Conservation (phyloP, 2,113 vertebrate species). For the Peromyscus maniculatus region DNA sequence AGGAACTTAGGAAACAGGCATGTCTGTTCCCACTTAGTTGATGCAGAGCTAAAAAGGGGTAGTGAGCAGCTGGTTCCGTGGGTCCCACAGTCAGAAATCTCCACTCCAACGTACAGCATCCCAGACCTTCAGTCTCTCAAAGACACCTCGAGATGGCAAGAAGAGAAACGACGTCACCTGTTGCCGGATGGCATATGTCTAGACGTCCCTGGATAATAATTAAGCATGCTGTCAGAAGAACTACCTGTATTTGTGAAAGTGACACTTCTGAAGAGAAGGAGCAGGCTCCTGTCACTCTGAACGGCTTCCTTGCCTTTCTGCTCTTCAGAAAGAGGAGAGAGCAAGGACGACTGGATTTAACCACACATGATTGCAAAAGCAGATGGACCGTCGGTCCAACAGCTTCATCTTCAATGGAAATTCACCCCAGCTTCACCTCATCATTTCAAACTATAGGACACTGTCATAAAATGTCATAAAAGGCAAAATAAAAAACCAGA, state of each 20-base stretch:
- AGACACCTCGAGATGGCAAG: not conserved
- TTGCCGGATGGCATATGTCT: not conserved
- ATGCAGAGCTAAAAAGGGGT: not conserved
- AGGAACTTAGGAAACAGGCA: not conserved
- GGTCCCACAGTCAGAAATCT: not conserved
- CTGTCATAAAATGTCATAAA: not conserved
- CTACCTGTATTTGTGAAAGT: not conserved
- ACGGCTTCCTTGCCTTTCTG: not conserved
- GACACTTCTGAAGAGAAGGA: not conserved
- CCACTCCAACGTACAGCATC: not conserved
- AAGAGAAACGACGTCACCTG: not conserved
- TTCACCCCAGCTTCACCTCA: not conserved
- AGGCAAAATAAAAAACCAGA: not conserved
- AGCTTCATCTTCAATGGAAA: not conserved
- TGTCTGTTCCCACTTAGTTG: not conserved
- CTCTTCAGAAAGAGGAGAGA: not conserved
- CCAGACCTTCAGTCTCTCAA: not conserved
- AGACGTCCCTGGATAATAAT: not conserved
- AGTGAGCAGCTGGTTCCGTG: not conserved
- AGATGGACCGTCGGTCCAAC: not conserved
- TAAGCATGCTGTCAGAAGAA: not conserved
- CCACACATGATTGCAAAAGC: not conserved
- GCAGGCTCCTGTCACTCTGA: too few species aligned
- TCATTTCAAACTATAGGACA: slow-evolving; percentile 4
- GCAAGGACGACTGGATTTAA: not conserved